These are phyloP conservation scores for Coecobrya sp. DNA, from an alignment of 2,888 invertebrate species.

Conservation along the genomic window DNA sequence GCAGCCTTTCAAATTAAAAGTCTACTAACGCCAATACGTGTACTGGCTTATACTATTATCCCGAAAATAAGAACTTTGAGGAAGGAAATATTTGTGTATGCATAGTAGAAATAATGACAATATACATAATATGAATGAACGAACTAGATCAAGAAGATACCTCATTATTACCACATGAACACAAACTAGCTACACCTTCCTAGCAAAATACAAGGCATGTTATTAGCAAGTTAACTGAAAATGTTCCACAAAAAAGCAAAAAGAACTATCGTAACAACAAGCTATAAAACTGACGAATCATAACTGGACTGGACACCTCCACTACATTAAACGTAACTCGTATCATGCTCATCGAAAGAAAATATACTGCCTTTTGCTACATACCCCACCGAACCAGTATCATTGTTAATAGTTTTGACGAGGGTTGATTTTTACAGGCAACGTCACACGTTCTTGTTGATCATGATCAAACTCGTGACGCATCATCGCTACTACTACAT, in stretches of 20 bases:
- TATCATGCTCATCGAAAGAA: conserved; percentile 32
- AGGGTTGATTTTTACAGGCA: conserved; percentile 47
- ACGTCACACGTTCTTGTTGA: background rate
- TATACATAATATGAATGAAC: background rate
- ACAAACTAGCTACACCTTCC: background rate
- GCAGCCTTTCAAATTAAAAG: background rate
- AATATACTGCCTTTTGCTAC: conserved; percentile 23
- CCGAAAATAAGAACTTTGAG: no score
- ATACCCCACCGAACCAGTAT: background rate
- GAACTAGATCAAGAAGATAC: background rate
- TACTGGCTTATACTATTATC: no score
- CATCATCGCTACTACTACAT: conserved; percentile 24
- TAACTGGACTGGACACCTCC: conserved; percentile 47
- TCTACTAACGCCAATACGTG: no score
- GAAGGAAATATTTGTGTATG: no score
- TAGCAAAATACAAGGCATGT: background rate
- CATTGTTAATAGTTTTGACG: conserved; percentile 56
- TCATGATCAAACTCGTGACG: conserved; percentile 37
- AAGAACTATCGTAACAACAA: conserved; percentile 1
- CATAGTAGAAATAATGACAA: no score
- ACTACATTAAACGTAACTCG: background rate
- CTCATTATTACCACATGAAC: background rate
- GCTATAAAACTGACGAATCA: conserved; percentile 5
- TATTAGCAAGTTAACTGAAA: background rate
- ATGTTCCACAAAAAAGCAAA: background rate